Conservation (phyloP, 1,140 invertebrate species). For the Trichonephila inaurata region DNA sequence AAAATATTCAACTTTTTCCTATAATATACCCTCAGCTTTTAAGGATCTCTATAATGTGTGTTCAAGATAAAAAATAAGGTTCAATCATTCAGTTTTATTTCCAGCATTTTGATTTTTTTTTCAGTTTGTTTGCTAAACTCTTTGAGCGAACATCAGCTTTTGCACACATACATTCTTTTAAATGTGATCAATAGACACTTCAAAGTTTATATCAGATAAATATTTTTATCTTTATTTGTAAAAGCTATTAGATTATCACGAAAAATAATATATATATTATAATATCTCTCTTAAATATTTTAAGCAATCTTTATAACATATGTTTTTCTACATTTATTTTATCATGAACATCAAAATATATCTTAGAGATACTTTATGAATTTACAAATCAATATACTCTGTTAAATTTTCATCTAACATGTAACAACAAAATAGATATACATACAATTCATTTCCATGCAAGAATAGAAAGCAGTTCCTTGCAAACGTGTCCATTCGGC, state of each 20-base stretch:
- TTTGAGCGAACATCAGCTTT: too few species aligned
- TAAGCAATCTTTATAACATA: neutral
- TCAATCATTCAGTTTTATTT: too few species aligned
- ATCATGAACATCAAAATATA: conserved; percentile 12
- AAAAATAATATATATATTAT: conserved; percentile 10
- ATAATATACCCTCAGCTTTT: too few species aligned
- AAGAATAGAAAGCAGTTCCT: conserved; percentile 10
- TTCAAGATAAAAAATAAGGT: too few species aligned
- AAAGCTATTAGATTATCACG: neutral
- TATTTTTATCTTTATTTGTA: neutral
- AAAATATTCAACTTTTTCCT: too few species aligned
- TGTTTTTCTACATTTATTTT: neutral
- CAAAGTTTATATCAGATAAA: conserved; percentile 5
- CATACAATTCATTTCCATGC: neutral
- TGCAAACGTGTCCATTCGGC: neutral
- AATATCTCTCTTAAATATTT: neutral
- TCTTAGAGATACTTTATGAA: neutral
- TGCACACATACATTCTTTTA: neutral
- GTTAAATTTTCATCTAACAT: neutral
- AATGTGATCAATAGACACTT: neutral
- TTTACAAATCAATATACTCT: conserved; percentile 5
- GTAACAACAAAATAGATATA: neutral
- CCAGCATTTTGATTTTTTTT: too few species aligned
- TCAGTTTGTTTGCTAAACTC: too few species aligned
- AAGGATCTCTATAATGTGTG: too few species aligned